phyloP scores from a whole-genome alignment of 2,113 vertebrate genomes.

The Misgurnus anguillicaudatus region DNA sequence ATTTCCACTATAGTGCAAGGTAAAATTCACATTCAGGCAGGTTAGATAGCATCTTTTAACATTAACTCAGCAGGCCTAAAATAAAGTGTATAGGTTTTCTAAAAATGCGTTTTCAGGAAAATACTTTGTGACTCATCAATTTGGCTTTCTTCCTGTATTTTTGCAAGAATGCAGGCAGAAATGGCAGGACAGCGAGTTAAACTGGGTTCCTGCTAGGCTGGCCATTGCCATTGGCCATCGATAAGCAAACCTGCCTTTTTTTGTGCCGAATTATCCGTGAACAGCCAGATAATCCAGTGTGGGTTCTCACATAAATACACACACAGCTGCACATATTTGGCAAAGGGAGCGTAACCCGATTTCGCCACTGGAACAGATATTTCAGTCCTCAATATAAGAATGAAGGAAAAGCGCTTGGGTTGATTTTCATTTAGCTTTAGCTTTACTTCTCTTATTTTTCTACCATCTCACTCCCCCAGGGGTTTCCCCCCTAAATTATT shows the following conservation, averaged over 20 bases:
- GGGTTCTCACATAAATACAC: background rate
- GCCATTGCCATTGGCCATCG: background rate
- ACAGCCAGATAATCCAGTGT: slow-evolving; percentile 2
- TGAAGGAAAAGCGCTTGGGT: slow-evolving; percentile 13
- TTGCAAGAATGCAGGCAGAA: background rate
- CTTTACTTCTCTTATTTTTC: background rate
- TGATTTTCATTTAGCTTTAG: background rate
- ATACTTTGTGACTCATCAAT: slow-evolving; percentile 8
- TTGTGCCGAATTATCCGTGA: slow-evolving; percentile 33
- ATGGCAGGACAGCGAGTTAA: background rate
- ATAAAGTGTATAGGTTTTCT: slow-evolving; percentile 9
- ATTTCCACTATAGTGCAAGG: background rate
- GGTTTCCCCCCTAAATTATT: slow-evolving; percentile 39
- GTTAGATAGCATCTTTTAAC: slow-evolving; percentile 25
- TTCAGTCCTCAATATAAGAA: slow-evolving; percentile 13
- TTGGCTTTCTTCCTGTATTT: background rate
- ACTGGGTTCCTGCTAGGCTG: slow-evolving; percentile 1
- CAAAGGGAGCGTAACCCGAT: slow-evolving; percentile 6
- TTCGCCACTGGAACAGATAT: slow-evolving; percentile 6
- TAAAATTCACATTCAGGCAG: background rate
- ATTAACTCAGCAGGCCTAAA: slow-evolving; percentile 14
- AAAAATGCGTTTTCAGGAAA: slow-evolving; percentile 3
- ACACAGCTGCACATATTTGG: slow-evolving; percentile 4
- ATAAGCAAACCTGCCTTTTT: slow-evolving; percentile 9
- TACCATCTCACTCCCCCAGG: background rate